phyloP scores from a whole-genome alignment of 2,113 vertebrate species.

The Bothrops jararaca region DNA sequence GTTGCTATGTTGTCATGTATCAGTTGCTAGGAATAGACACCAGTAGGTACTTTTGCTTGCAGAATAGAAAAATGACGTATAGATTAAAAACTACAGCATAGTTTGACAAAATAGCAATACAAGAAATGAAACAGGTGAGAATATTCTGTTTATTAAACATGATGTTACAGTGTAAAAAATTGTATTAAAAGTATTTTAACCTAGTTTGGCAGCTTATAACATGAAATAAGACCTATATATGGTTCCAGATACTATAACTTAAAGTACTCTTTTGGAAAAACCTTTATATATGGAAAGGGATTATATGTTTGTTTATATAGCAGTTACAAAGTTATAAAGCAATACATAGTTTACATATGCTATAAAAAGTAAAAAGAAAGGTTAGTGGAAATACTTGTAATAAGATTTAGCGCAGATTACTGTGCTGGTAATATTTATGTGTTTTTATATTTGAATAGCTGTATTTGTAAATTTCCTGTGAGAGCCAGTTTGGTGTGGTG shows the following conservation, averaged over 20 bases:
- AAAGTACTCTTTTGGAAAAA: neutral
- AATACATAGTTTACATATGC: neutral
- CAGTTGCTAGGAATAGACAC: conserved; percentile 12
- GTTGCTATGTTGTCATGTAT: conserved; percentile 28
- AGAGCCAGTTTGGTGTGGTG: neutral
- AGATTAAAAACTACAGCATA: conserved; percentile 23
- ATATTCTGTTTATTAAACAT: conserved; percentile 2
- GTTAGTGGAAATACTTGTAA: neutral
- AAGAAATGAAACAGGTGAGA: neutral
- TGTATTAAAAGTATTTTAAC: conserved; percentile 6
- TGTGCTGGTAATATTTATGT: neutral
- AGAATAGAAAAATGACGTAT: conserved; percentile 26
- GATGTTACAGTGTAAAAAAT: neutral
- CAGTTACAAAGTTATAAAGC: neutral
- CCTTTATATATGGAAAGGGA: neutral
- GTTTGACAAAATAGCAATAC: conserved; percentile 29
- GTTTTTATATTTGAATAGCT: neutral
- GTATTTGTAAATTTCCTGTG: neutral
- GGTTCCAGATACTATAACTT: neutral
- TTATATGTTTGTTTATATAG: conserved; percentile 10
- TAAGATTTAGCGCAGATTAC: neutral
- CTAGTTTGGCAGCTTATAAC: neutral
- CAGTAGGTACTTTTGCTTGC: conserved; percentile 15
- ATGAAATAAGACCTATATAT: neutral
- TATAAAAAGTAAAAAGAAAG: neutral